Evolutionary conservation across 1,140 invertebrate genomes (phyloP), one percentile per base, ranked within the genome.

Genomic region (Adelges cooleyi): DNA sequence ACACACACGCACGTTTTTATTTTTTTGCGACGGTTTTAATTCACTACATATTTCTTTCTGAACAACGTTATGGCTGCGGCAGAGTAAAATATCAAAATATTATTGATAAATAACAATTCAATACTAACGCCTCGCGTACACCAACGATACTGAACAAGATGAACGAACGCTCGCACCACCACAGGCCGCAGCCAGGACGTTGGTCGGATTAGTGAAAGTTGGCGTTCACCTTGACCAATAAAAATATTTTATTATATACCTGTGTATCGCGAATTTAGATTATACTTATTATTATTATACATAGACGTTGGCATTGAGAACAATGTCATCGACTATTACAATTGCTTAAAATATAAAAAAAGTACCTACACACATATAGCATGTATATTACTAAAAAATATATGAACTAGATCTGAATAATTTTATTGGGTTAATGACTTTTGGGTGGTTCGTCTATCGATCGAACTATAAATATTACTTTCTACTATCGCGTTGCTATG

Each of bases 31-130:
- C n/a, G n/a, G n/a, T n/a, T n/a, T n/a, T n/a, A 50, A 42, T 46
- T 62, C 56, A 62, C 40, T 62, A 62, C 56, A 48, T 62, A 62
- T 48, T 62, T 62, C 56, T 62, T 62, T 62, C 56, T 62, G 23
- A 62, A 46, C 33, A 33, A 33, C 29, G 29, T 11, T 33, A 33
- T 33, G 29, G 11, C 11, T 33, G 29, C 5, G 5, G 11, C 11
- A 11, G 29, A 6, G 29, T 33, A 33, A n/a, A n/a, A n/a, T n/a
- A n/a, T n/a, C n/a, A n/a, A n/a, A n/a, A n/a, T n/a, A n/a, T n/a
- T n/a, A n/a, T n/a, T n/a, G n/a, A n/a, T n/a, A n/a, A n/a, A n/a
- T n/a, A n/a, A 33, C 11, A 33, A 33, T 33, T 6, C 27, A 8
- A 44, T 27, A 27, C 42, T 44, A 62, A 62, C 40, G 18, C 18